These are phyloP conservation scores for Carabus problematicus DNA, from an alignment of 2,888 invertebrate genomes.

Conservation along the genomic window DNA sequence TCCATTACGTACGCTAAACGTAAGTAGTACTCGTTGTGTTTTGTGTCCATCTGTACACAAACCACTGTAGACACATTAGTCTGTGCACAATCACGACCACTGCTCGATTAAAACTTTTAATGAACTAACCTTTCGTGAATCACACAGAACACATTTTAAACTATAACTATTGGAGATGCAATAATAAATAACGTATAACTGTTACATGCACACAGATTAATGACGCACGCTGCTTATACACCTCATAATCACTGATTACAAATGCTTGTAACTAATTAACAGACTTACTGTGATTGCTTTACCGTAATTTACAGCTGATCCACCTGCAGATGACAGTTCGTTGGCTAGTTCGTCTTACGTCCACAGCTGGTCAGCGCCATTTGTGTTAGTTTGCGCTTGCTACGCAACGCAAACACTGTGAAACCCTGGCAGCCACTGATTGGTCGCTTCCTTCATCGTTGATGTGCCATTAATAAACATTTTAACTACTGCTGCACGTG, in stretches of 20 bases:
- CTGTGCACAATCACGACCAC: background rate
- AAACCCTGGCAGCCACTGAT: conserved; percentile 14
- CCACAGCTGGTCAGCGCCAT: conserved; percentile 7
- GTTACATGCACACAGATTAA: too few relatives aligned
- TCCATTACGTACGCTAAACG: background rate
- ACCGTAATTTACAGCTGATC: conserved; percentile 15
- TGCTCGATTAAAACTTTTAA: too few relatives aligned
- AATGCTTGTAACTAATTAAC: too few relatives aligned
- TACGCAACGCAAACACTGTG: conserved; percentile 13
- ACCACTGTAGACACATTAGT: background rate
- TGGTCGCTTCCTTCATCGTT: conserved; percentile 21
- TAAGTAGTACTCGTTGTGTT: background rate
- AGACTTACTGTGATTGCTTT: too few relatives aligned
- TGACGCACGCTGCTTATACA: too few relatives aligned
- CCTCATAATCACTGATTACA: too few relatives aligned
- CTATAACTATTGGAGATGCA: too few relatives aligned
- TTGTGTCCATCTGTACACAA: background rate
- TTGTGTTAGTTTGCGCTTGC: conserved; percentile 6
- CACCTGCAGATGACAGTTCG: background rate
- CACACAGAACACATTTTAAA: too few relatives aligned
- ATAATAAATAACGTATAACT: too few relatives aligned
- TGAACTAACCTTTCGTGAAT: background rate
- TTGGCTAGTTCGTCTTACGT: conserved; percentile 12
- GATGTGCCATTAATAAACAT: conserved; percentile 37
- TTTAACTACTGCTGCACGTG: conserved; percentile 28